A percentile compares a stretch with the other conserved stretches of the same genome.
phyloP scores from a whole-genome alignment of 2,113 vertebrate genomes.

The Callaeas wilsoni region DNA sequence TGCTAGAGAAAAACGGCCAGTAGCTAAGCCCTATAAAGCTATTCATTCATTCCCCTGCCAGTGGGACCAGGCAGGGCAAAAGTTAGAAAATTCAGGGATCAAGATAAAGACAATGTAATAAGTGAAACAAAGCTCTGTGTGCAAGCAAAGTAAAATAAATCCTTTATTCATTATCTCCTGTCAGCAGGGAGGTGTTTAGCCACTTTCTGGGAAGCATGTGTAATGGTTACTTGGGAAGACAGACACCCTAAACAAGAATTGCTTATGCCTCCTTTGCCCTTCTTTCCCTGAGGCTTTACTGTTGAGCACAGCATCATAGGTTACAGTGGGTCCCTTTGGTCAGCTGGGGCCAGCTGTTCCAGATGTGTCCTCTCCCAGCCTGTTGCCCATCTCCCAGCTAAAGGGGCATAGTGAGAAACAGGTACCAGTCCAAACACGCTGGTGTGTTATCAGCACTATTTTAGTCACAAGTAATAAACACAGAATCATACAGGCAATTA shows the following conservation, averaged over 20 bases:
- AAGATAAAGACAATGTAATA: neutral
- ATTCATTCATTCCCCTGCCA: neutral
- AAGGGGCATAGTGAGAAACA: neutral
- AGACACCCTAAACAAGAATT: neutral
- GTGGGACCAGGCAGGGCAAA: neutral
- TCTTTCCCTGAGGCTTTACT: neutral
- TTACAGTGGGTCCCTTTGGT: too few species aligned
- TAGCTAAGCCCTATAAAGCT: neutral
- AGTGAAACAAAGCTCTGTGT: neutral
- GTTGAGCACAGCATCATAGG: neutral
- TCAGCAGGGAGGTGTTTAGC: neutral
- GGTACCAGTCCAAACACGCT: neutral
- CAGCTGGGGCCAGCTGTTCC: neutral
- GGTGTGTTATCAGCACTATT: neutral
- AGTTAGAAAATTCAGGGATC: neutral
- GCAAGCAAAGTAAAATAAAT: neutral
- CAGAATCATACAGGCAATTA: neutral
- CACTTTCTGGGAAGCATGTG: neutral
- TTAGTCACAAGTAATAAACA: neutral
- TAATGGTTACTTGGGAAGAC: neutral
- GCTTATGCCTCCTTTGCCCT: accelerated
- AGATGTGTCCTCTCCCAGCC: neutral
- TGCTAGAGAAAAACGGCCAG: neutral
- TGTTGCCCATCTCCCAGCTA: neutral
- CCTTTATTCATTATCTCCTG: neutral